These are phyloP conservation scores for Agriotes lineatus DNA, from an alignment of 2,888 invertebrate genomes.

Conservation along the genomic window DNA sequence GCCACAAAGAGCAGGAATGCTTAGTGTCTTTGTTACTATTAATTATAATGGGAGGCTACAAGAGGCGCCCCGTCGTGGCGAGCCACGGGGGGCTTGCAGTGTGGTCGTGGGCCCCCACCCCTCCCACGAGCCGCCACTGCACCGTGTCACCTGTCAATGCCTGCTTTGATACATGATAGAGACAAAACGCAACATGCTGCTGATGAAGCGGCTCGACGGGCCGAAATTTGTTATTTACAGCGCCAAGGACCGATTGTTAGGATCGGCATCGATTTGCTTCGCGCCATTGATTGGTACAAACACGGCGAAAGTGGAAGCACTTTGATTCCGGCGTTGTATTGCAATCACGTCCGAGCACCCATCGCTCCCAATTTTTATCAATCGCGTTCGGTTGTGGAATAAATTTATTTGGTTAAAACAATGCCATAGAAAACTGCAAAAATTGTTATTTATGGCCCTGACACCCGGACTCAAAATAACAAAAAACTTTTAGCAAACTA, in stretches of 20 bases:
- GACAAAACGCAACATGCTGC: conserved; percentile 45
- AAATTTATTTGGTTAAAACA: too few species aligned
- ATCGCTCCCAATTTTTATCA: too few species aligned
- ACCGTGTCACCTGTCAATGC: conserved; percentile 49
- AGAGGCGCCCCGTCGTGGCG: conserved; percentile 40
- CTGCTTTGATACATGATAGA: conserved; percentile 48
- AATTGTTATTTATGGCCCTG: too few species aligned
- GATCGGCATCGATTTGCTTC: neutral
- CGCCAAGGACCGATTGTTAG: conserved; percentile 19
- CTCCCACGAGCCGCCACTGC: conserved; percentile 46
- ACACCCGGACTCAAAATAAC: too few species aligned
- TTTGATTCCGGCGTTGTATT: too few species aligned
- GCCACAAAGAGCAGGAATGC: conserved; percentile 40
- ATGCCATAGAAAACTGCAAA: too few species aligned
- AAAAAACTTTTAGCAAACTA: too few species aligned
- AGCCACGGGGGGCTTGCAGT: conserved; percentile 43
- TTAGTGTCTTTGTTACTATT: conserved; percentile 45
- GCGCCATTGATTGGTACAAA: neutral
- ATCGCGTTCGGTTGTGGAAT: too few species aligned
- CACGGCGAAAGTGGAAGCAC: too few species aligned
- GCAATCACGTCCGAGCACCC: too few species aligned
- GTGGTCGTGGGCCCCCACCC: conserved; percentile 41
- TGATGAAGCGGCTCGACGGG: conserved; percentile 34
- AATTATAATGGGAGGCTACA: conserved; percentile 45
- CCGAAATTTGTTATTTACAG: conserved; percentile 38